These are phyloP conservation scores for Heliconius erato DNA, from an alignment of 2,888 invertebrate species.

Conservation along the genomic window DNA sequence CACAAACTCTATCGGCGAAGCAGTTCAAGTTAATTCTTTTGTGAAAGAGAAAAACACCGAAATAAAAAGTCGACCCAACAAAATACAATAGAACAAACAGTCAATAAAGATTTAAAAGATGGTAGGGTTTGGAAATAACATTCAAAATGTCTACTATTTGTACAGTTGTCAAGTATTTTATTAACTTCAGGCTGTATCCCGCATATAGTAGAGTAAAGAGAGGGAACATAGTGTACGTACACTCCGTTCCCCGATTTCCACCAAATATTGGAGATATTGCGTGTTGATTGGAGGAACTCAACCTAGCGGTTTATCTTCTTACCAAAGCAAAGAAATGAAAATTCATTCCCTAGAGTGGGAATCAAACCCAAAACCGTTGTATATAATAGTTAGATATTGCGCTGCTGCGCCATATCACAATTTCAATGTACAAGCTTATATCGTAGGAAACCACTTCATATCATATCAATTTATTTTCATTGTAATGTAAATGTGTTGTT, in stretches of 20 bases:
- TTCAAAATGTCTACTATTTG: neutral
- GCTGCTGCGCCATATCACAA: neutral
- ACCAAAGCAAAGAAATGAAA: too few relatives aligned
- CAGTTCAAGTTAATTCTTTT: conserved; percentile 52
- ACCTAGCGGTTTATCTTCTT: neutral
- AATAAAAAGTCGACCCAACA: conserved; percentile 21
- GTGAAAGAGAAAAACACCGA: conserved; percentile 48
- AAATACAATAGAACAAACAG: conserved; percentile 28
- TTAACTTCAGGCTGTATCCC: neutral
- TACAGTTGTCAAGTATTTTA: neutral
- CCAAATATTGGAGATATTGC: neutral
- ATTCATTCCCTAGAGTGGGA: neutral
- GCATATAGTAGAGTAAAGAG: neutral
- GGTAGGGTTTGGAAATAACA: conserved; percentile 5
- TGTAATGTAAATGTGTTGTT: neutral
- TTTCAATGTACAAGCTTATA: neutral
- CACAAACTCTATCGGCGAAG: conserved; percentile 45
- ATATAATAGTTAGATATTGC: neutral
- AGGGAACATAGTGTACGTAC: neutral
- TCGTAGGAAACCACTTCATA: too few relatives aligned
- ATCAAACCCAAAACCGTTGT: neutral
- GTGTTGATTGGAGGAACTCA: neutral
- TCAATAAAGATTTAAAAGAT: conserved; percentile 4
- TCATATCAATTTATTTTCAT: neutral
- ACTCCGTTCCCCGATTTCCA: neutral